phyloP scores from a whole-genome alignment of 92 coral and sea anemone species.

The Porites evermanni region DNA sequence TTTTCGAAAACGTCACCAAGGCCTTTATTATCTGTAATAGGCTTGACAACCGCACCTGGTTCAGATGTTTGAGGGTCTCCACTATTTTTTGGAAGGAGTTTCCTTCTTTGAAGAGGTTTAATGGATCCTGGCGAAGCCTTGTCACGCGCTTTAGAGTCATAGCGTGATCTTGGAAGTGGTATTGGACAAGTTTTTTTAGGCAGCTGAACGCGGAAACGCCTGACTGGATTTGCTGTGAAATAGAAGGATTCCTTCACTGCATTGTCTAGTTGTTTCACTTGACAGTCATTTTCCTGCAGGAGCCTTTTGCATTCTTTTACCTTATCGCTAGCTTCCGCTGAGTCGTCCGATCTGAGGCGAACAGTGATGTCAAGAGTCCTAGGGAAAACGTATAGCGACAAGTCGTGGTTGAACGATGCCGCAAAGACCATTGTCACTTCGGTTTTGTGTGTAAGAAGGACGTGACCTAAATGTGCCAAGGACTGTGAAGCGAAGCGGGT shows the following conservation, averaged over 20 bases:
- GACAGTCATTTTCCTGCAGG: neutral
- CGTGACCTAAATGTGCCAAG: conserved; percentile 44
- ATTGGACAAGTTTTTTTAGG: conserved; percentile 16
- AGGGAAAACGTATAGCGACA: conserved; percentile 12
- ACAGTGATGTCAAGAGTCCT: conserved; percentile 1
- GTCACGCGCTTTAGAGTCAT: neutral
- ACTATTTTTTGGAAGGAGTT: neutral
- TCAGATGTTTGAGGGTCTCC: neutral
- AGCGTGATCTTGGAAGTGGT: neutral
- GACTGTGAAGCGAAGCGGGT: neutral
- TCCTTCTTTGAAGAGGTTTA: neutral
- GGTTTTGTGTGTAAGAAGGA: conserved; percentile 48
- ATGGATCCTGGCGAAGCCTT: neutral
- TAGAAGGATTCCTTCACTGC: conserved; percentile 1
- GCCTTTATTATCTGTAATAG: neutral
- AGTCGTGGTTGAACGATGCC: conserved; percentile 13
- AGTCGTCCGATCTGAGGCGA: neutral
- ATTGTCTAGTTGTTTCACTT: conserved; percentile 3
- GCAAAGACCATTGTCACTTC: conserved; percentile 65
- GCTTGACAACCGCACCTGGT: neutral
- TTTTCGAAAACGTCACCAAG: too few relatives aligned
- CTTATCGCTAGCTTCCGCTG: neutral
- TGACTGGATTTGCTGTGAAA: conserved; percentile 15
- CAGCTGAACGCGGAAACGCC: conserved; percentile 6
- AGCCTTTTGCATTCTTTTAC: conserved; percentile 25